phyloP scores from a whole-genome alignment of 2,113 vertebrate species.

The Sebastes schlegelii region DNA sequence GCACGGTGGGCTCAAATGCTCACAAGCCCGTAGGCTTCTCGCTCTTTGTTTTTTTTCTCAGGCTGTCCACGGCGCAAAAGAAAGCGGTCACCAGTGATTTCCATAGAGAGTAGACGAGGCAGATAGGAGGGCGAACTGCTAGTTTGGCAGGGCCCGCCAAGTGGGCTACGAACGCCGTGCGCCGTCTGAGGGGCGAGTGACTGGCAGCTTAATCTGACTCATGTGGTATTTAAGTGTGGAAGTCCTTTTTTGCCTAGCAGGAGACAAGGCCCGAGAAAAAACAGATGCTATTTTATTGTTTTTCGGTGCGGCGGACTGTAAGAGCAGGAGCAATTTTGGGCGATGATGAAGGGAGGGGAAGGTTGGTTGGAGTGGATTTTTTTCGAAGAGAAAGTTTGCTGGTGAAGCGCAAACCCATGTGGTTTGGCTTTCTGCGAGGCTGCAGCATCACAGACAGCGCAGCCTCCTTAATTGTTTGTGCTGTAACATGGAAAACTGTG shows the following conservation, averaged over 20 bases:
- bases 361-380: constrained; percentile 9
- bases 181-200: constrained; percentile 61
- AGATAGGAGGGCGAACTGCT: constrained; percentile 37
- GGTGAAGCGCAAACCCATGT: constrained; percentile 34
- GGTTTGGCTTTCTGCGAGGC: constrained; percentile 39
- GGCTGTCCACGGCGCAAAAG: constrained; percentile 36
- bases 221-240: constrained; percentile 78
- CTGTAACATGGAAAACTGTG: constrained; percentile 50
- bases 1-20: constrained; percentile 57
- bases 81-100: constrained; percentile 52
- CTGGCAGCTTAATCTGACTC: constrained; percentile 78
- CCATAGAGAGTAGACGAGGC: constrained; percentile 38
- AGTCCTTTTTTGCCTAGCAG: constrained; percentile 65
- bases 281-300: constrained; percentile 78
- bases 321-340: constrained; percentile 55
- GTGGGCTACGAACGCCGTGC: constrained; percentile 32
- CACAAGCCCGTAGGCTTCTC: constrained; percentile 48
- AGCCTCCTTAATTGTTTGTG: constrained; percentile 36
- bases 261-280: constrained; percentile 57
- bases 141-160: constrained; percentile 47
- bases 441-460: constrained; percentile 8
- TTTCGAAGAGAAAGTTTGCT: constrained; percentile 28
- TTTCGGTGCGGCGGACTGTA: constrained; percentile 50
- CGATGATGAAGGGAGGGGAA: constrained; percentile 24
- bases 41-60: constrained; percentile 49